phyloP scores from a whole-genome alignment of 2,113 vertebrate genomes.

The Atherinomorus stipes region DNA sequence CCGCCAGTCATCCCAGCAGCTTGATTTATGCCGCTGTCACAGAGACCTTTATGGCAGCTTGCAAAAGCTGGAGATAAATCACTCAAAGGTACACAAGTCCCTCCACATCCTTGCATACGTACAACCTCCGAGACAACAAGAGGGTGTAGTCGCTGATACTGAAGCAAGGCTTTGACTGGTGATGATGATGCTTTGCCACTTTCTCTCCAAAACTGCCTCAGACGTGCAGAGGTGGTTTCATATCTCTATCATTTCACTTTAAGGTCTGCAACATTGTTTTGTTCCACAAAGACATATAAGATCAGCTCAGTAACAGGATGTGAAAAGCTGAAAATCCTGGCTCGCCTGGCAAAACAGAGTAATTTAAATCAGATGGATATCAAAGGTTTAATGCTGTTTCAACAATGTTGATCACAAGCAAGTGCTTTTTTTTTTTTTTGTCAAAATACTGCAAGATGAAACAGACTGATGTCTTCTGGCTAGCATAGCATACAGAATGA shows the following conservation, averaged over 20 bases:
- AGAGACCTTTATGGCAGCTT: slow-evolving; percentile 64
- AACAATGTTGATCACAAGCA: slow-evolving; percentile 46
- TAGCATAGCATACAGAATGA: slow-evolving; percentile 8
- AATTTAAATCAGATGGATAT: slow-evolving; percentile 57
- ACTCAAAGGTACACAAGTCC: slow-evolving; percentile 41
- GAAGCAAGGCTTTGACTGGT: slow-evolving; percentile 8
- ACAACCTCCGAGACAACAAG: slow-evolving; percentile 6
- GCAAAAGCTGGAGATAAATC: slow-evolving; percentile 49
- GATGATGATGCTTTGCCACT: slow-evolving; percentile 6
- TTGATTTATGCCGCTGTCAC: slow-evolving; percentile 81
- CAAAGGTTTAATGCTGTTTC: slow-evolving; percentile 52
- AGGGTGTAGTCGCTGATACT: not conserved
- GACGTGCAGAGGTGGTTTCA: slow-evolving; percentile 30
- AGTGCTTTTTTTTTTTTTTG: slow-evolving; percentile 26
- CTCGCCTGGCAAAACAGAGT: slow-evolving; percentile 30
- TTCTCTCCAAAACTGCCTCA: slow-evolving; percentile 32
- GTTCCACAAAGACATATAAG: slow-evolving; percentile 47
- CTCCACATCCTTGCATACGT: slow-evolving; percentile 13
- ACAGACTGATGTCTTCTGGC: slow-evolving; percentile 5
- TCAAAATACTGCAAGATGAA: slow-evolving; percentile 32
- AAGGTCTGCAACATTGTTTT: slow-evolving; percentile 13
- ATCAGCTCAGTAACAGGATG: slow-evolving; percentile 49
- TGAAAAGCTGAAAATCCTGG: slow-evolving; percentile 49
- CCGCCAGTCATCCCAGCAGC: slow-evolving; percentile 80
- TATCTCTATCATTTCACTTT: slow-evolving; percentile 43